These are phyloP conservation scores for Drosophila prolongata DNA, from an alignment of 2,888 invertebrate genomes.

Conservation along the genomic window DNA sequence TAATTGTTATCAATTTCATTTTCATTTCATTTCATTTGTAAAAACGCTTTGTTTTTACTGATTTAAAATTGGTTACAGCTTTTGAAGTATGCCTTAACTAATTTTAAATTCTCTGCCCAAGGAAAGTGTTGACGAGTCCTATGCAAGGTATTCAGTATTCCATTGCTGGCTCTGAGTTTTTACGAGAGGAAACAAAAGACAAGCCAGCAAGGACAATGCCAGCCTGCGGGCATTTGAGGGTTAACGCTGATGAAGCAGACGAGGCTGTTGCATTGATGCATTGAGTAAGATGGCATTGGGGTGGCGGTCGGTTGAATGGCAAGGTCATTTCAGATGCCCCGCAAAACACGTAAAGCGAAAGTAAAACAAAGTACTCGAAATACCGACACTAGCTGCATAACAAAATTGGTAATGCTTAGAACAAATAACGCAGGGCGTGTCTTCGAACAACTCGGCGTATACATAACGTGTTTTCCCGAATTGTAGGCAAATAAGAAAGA, in stretches of 20 bases:
- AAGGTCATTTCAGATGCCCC: slow-evolving; percentile 20
- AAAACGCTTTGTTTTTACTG: no score
- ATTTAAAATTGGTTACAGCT: not conserved
- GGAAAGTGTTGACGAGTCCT: not conserved
- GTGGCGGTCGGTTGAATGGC: slow-evolving; percentile 30
- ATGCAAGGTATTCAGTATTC: slow-evolving; percentile 2
- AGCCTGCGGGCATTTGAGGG: slow-evolving; percentile 51
- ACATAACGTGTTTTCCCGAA: slow-evolving; percentile 31
- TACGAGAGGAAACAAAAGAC: slow-evolving; percentile 49
- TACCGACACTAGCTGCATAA: not conserved
- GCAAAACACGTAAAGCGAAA: slow-evolving; percentile 1
- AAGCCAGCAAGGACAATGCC: slow-evolving; percentile 58
- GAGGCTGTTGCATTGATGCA: slow-evolving; percentile 48
- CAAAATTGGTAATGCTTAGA: not conserved
- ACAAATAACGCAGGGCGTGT: not conserved
- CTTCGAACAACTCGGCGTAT: not conserved
- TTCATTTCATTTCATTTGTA: no score
- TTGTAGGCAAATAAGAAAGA: slow-evolving; percentile 55
- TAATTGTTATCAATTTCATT: no score
- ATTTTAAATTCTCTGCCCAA: not conserved
- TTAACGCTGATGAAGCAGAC: slow-evolving; percentile 34
- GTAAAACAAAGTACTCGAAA: not conserved
- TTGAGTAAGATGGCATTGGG: slow-evolving; percentile 16
- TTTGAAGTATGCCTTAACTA: not conserved
- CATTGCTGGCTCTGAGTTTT: not conserved